A percentile compares a stretch with the other conserved stretches of the same genome.
phyloP scores from a whole-genome alignment of 1,140 invertebrate genomes.

The Camponotus pennsylvanicus region DNA sequence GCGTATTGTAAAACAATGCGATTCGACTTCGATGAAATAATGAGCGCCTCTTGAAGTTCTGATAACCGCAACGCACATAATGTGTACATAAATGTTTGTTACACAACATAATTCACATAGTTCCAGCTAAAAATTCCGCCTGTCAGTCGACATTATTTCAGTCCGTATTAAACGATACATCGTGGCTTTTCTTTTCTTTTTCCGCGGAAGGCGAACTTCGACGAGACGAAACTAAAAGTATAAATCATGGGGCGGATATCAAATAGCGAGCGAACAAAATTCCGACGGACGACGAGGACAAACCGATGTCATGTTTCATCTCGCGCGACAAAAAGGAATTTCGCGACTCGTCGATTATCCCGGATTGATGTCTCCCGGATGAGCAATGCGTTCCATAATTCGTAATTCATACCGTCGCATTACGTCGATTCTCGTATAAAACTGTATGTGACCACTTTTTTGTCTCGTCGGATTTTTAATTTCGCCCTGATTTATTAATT shows the following conservation, averaged over 20 bases:
- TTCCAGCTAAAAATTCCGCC: conserved; percentile 31
- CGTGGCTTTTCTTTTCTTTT: conserved; percentile 71
- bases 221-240: conserved; percentile 73
- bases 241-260: conserved; percentile 72
- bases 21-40: conserved; percentile 21
- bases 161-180: conserved; percentile 71
- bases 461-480: conserved; percentile 43
- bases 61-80: conserved; percentile 5
- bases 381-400: conserved; percentile 61
- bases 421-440: conserved; percentile 46
- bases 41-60: background rate
- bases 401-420: conserved; percentile 58
- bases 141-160: conserved; percentile 41
- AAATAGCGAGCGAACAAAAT: conserved; percentile 72
- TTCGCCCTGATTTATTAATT: conserved; percentile 56
- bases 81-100: conserved; percentile 31
- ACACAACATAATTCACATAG: conserved; percentile 3
- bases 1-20: background rate
- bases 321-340: conserved; percentile 57
- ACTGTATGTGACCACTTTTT: background rate
- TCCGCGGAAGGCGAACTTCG: conserved; percentile 68
- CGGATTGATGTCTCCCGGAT: conserved; percentile 56
- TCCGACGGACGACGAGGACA: conserved; percentile 63
- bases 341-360: conserved; percentile 62
- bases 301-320: conserved; percentile 58